Percentiles rank a stretch among this genome's conserved stretches.
Conservation (phyloP, 2,888 invertebrate genomes). For the Lacanobia oleracea region DNA sequence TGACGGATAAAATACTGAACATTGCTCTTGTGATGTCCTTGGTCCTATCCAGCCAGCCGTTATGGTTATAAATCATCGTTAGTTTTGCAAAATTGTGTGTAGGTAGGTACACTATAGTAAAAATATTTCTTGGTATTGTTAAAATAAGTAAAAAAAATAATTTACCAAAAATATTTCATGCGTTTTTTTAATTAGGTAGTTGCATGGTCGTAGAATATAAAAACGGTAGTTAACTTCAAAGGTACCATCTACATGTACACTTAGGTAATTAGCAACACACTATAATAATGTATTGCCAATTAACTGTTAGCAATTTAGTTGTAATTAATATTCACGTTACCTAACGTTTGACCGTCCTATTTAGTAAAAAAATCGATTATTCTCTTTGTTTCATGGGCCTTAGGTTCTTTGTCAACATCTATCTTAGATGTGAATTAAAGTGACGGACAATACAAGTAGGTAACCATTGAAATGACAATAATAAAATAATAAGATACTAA, state of each 20-base stretch:
- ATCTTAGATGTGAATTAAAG: constrained; percentile 15
- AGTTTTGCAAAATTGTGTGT: neutral
- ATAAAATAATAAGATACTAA: neutral
- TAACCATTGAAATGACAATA: constrained; percentile 6
- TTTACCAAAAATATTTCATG: constrained; percentile 10
- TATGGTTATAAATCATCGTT: neutral
- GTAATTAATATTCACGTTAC: constrained; percentile 9
- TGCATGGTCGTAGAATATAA: neutral
- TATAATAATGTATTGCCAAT: constrained; percentile 30
- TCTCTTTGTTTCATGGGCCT: neutral
- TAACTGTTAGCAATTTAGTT: constrained; percentile 13
- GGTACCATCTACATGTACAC: neutral
- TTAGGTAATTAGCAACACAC: constrained; percentile 28
- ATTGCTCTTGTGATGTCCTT: neutral
- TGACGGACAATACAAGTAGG: constrained; percentile 5
- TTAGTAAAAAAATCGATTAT: constrained; percentile 3
- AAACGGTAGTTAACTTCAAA: constrained; percentile 6
- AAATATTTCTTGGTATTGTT: neutral
- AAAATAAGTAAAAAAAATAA: neutral
- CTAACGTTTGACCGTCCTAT: neutral
- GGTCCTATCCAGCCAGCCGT: neutral
- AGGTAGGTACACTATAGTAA: neutral
- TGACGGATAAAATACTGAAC: neutral
- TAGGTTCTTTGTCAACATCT: neutral
- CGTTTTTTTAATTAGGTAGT: constrained; percentile 25